A percentile compares a stretch with the other conserved stretches of the same genome.
These are phyloP conservation scores for Drosophila dunni DNA, from an alignment of 1,140 invertebrate genomes.

Conservation along the genomic window DNA sequence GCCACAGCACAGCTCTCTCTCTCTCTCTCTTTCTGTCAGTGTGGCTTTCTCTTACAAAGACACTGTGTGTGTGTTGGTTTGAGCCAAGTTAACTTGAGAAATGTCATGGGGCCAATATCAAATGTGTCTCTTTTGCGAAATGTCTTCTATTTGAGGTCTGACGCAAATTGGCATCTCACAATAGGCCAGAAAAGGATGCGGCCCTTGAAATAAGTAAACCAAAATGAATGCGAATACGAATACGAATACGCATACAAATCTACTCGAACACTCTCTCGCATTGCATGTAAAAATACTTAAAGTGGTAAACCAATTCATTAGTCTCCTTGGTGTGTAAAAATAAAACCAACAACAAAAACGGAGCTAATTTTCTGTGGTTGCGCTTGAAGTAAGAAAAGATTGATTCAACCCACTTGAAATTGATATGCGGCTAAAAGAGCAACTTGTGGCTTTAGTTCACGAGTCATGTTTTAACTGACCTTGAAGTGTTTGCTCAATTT, in stretches of 20 bases:
- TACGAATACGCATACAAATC: slow-evolving; percentile 4
- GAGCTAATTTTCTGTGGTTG: slow-evolving; percentile 43
- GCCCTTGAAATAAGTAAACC: background rate
- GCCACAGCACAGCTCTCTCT: background rate
- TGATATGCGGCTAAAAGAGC: slow-evolving; percentile 1
- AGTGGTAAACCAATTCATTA: slow-evolving; percentile 52
- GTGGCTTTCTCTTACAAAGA: background rate
- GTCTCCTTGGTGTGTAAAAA: slow-evolving; percentile 28
- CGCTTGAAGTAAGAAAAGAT: slow-evolving; percentile 1
- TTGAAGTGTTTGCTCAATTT: no score
- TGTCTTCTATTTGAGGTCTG: slow-evolving; percentile 64
- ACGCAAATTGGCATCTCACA: slow-evolving; percentile 68
- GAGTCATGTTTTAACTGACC: background rate
- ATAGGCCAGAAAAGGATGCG: slow-evolving; percentile 39
- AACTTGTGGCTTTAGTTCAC: background rate
- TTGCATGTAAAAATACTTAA: slow-evolving; percentile 42
- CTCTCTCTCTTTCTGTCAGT: background rate
- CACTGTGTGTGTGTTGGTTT: slow-evolving; percentile 2
- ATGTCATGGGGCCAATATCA: slow-evolving; percentile 75
- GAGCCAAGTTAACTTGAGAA: slow-evolving; percentile 47
- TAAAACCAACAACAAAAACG: slow-evolving; percentile 54
- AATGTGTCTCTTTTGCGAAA: slow-evolving; percentile 45
- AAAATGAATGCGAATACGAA: slow-evolving; percentile 10
- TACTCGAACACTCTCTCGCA: slow-evolving; percentile 8
- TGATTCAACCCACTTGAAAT: slow-evolving; percentile 5